Conservation (phyloP, 2,113 vertebrate species). For the Chiloscyllium plagiosum region DNA sequence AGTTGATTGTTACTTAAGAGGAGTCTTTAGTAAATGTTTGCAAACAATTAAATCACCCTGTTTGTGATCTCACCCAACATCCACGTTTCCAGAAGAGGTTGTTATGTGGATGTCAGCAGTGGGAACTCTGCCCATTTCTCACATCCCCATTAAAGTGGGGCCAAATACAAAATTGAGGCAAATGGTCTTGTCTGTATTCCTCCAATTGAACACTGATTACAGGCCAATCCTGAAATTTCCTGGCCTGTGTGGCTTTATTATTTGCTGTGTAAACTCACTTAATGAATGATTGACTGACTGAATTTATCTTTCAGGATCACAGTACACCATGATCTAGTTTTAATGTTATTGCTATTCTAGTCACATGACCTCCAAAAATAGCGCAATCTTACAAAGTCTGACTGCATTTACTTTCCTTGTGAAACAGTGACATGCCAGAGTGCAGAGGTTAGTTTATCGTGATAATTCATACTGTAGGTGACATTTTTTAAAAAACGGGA, state of each 20-base stretch:
- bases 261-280: not conserved
- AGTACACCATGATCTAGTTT: not conserved
- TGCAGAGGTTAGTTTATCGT: not conserved
- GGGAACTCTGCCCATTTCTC: not conserved
- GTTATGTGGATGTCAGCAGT: not conserved
- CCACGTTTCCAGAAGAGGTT: not conserved
- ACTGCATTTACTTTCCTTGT: not conserved
- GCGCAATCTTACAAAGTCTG: not conserved
- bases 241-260: not conserved
- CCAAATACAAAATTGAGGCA: not conserved
- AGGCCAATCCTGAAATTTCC: not conserved
- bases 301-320: not conserved
- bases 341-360: not conserved
- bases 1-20: not conserved
- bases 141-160: not conserved
- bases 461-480: not conserved
- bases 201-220: not conserved
- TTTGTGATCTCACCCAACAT: not conserved
- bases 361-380: not conserved
- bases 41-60: not conserved
- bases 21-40: not conserved
- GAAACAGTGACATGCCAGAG: not conserved
- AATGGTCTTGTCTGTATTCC: too few relatives aligned
- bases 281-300: not conserved
- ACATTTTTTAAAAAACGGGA: not conserved